Evolutionary conservation across 2,113 vertebrate species (phyloP).

Genomic region (Ardeotis arabs): DNA sequence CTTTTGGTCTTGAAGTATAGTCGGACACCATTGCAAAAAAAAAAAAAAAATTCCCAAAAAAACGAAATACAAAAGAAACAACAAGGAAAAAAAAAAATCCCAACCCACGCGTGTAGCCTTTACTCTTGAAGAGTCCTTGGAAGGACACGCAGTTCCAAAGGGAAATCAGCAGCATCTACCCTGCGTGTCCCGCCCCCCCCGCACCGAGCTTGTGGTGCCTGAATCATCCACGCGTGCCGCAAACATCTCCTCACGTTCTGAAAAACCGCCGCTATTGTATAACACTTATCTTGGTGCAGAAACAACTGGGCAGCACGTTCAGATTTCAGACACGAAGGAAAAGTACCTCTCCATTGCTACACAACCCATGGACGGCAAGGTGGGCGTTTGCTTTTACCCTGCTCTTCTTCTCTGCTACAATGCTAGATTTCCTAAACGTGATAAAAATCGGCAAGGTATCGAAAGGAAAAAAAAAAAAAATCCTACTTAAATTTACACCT

Average conservation of each 20-base stretch:
- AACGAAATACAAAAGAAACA: background rate
- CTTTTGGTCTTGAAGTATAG: background rate
- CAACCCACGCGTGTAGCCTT: accelerated
- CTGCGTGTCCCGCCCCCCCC: background rate
- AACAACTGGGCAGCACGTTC: background rate
- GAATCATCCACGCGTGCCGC: accelerated
- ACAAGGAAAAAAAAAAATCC: background rate
- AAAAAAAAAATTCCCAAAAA: too few species aligned
- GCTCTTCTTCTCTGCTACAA: background rate
- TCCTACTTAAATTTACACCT: too few species aligned
- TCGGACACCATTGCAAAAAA: background rate
- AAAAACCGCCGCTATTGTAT: background rate
- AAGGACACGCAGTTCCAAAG: background rate
- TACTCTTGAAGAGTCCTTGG: background rate
- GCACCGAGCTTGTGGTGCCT: too few species aligned
- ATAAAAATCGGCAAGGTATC: background rate
- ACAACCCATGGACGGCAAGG: accelerated
- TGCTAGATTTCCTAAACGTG: background rate
- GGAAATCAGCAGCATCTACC: background rate
- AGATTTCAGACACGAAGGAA: background rate
- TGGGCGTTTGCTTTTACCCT: background rate
- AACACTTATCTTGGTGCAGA: background rate
- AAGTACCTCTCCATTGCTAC: background rate
- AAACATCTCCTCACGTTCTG: background rate
- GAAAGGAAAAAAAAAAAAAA: too few species aligned